Evolutionary conservation across 2,888 invertebrate species (phyloP), one percentile per base, ranked within the genome.

Genomic region (Tipula unca): DNA sequence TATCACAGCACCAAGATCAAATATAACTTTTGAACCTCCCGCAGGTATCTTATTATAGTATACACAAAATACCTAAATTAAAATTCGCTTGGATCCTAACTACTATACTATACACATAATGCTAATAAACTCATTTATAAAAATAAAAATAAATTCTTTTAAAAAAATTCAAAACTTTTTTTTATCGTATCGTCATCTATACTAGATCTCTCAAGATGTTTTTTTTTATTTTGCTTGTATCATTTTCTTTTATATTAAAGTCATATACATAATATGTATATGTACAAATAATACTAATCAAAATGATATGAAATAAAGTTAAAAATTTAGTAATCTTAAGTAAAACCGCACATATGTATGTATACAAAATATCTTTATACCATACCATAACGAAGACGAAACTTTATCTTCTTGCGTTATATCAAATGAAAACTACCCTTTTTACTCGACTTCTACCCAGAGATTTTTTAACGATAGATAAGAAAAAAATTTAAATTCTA

Each of bases 391-490:
- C 69, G 69, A 69, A 69, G 69, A 69, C 3, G 25, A 69, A 69
- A 69, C 69, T 69, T 69, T 69, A 69, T 69, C 69, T 69, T 69
- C 69, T 69, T 69, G 69, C 13, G 25, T 69, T 69, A 10, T 69
- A 69, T 69, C 69, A 69, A 69, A 69, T 25, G 69, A 69, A 69
- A 69, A 69, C 25, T 69, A 69, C 69, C 69, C 69, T 69, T 69
- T 69, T 69, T 69, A 20, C 69, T 69, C 69, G 25, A 10, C 69
- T 69, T 25, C 25, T 69, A 69, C 25, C 3, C n/a, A 69, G 25
- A 69, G 69, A 69, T 69, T 69, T 69, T 48, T 69, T 25, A 69
- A 69, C 69, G 69, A 69, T 69, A 69, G 69, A 69, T 69, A 69
- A 25, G 69, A 25, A 20, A 1, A 69, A 69, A 69, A 69, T 69